Evolutionary conservation across 2,113 vertebrate species (phyloP), one percentile per base, ranked within the genome.

Genomic region (Pelecanus crispus): DNA sequence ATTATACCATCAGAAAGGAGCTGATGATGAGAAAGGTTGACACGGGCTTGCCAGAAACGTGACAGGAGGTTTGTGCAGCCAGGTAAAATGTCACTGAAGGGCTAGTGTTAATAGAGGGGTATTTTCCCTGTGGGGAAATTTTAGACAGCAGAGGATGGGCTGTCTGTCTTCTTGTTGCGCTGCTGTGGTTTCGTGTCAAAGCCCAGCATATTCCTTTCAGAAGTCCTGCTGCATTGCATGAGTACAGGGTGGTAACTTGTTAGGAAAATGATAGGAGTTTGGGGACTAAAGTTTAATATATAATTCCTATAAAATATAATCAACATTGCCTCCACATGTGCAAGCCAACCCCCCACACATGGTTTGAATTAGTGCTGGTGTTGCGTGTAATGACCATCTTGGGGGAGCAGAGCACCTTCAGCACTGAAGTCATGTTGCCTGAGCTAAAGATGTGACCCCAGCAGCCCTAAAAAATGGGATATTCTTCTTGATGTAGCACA

Each of bases 61-160:
- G 92, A 34, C 88, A 65, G 62, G 58, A 95, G 88, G 75, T 83
- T 87, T 77, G 10, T 36, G 70, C 61, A 92, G 78, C 74, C 90
- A 92, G 94, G 96, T 96, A 83, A 86, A 92, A 91, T 52, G 82
- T 83, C 82, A 85, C 49, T 6, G 47, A 86, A 81, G 63, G 73
- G 58, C 94, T 80, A 13, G 58, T 53, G 38, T 86, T 85, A 84
- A 93, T 49, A 56, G 78, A 49, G 22, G 10, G 70, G 21, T 73
- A 8, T 75, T 47, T 36, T 71, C 89, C 81, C 70, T 32, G 58
- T 2, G 36, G 68, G 40, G 31, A 67, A 36, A 53, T 89, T 59
- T 52, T 68, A 81, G 71, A 24, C 10, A 40, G 92, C 7, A 17
- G 22, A 88, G 63, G 44, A 65, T 40, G 24, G 67, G 20, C 32